These are phyloP conservation scores for Holacanthella duospinosa DNA, from an alignment of 2,888 invertebrate species.

Conservation along the genomic window DNA sequence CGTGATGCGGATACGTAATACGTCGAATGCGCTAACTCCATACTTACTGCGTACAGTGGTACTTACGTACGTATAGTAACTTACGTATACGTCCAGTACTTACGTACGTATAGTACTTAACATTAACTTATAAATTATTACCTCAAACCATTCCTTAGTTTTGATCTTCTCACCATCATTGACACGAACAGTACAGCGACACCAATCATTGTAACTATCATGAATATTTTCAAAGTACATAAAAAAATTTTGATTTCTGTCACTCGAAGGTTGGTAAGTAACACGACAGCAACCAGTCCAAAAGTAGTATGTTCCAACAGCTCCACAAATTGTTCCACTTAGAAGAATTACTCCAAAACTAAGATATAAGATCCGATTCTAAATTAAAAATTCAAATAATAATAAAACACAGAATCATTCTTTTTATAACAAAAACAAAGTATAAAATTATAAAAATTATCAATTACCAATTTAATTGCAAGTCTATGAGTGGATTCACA, in stretches of 20 bases:
- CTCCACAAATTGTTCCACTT: not conserved
- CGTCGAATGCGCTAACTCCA: too few species aligned
- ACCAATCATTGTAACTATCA: not conserved
- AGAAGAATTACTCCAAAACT: not conserved
- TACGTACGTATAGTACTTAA: too few species aligned
- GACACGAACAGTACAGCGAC: too few species aligned
- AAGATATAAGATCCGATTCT: not conserved
- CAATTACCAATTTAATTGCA: not conserved
- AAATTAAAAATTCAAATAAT: not conserved
- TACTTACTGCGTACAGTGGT: too few species aligned
- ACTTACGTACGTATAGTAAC: too few species aligned
- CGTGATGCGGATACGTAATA: too few species aligned
- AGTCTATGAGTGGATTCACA: not conserved
- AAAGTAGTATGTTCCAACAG: slow-evolving; percentile 3
- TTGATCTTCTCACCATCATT: too few species aligned
- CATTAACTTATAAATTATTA: too few species aligned
- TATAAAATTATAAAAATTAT: not conserved
- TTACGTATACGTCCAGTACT: too few species aligned
- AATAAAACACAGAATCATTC: not conserved
- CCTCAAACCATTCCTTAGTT: too few species aligned
- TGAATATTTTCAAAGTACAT: not conserved
- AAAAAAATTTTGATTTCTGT: not conserved
- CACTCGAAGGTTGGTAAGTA: not conserved
- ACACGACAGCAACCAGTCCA: not conserved
- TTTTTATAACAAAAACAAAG: not conserved